phyloP scores from a whole-genome alignment of 2,888 invertebrate genomes.

The Diarsia mendica region DNA sequence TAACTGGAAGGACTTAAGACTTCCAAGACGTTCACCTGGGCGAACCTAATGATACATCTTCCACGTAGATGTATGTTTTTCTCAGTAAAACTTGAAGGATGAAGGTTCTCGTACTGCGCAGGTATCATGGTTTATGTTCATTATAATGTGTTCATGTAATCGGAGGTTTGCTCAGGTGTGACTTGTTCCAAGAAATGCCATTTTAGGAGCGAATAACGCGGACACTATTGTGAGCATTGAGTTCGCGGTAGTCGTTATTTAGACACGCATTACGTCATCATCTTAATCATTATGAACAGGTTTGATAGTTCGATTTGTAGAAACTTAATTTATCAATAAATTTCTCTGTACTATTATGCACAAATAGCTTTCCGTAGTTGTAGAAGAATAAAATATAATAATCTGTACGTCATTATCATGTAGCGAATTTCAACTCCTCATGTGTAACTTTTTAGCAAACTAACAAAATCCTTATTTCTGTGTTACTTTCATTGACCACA shows the following conservation, averaged over 20 bases:
- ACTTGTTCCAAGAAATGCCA: constrained; percentile 62
- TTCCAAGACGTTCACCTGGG: background rate
- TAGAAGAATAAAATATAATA: background rate
- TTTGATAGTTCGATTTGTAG: background rate
- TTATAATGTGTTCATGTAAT: constrained; percentile 60
- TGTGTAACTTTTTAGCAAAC: background rate
- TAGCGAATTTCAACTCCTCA: background rate
- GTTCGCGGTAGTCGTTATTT: constrained; percentile 44
- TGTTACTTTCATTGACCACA: background rate
- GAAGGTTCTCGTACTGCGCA: constrained; percentile 15
- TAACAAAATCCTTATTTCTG: background rate
- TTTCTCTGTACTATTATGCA: no score
- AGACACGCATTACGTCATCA: constrained; percentile 43
- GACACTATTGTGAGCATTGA: constrained; percentile 50
- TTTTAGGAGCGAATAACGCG: constrained; percentile 53
- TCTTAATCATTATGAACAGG: constrained; percentile 27
- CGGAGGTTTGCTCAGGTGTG: constrained; percentile 62
- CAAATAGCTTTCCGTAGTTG: background rate
- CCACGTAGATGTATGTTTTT: constrained; percentile 30
- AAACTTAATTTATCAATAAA: constrained; percentile 4
- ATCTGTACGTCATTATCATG: background rate
- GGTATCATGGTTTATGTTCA: constrained; percentile 30
- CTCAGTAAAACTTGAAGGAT: constrained; percentile 26
- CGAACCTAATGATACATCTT: constrained; percentile 10
- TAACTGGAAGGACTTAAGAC: background rate